A percentile compares a stretch with the other conserved stretches of the same genome.
Conservation (phyloP, 2,888 invertebrate species). For the Drosophila bunnanda region DNA sequence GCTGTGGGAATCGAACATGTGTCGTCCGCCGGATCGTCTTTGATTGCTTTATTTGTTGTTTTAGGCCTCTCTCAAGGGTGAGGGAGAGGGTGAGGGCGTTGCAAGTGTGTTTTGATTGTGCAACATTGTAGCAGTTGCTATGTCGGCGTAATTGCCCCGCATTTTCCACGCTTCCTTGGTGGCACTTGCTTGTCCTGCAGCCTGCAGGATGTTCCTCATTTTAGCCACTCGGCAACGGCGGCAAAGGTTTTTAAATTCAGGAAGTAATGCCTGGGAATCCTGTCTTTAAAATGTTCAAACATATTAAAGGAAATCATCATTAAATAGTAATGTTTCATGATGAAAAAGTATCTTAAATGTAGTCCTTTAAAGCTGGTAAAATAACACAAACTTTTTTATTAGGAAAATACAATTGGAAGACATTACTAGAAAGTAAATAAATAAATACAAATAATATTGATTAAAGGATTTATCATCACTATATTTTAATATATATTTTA, state of each 20-base stretch:
- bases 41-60: constrained; percentile 83
- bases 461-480: too few species aligned
- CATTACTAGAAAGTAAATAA: not conserved
- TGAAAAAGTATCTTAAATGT: not conserved
- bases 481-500: too few species aligned
- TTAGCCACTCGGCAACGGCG: constrained; percentile 25
- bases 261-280: constrained; percentile 22
- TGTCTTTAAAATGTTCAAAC: not conserved
- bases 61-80: constrained; percentile 60
- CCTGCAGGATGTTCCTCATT: constrained; percentile 69
- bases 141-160: constrained; percentile 61
- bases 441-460: too few species aligned
- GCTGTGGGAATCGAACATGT: constrained; percentile 69
- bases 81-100: constrained; percentile 58
- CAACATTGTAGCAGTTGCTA: constrained; percentile 38
- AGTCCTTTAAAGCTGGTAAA: too few species aligned
- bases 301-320: not conserved
- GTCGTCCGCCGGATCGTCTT: constrained; percentile 56
- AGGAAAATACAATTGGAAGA: not conserved
- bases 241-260: constrained; percentile 34
- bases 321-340: not conserved
- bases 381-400: too few species aligned
- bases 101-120: constrained; percentile 78
- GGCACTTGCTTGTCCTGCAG: constrained; percentile 56
- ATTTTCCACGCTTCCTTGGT: constrained; percentile 74